phyloP scores from a whole-genome alignment of 2,797 vertebrate species.

The Brachyalestes nurse region DNA sequence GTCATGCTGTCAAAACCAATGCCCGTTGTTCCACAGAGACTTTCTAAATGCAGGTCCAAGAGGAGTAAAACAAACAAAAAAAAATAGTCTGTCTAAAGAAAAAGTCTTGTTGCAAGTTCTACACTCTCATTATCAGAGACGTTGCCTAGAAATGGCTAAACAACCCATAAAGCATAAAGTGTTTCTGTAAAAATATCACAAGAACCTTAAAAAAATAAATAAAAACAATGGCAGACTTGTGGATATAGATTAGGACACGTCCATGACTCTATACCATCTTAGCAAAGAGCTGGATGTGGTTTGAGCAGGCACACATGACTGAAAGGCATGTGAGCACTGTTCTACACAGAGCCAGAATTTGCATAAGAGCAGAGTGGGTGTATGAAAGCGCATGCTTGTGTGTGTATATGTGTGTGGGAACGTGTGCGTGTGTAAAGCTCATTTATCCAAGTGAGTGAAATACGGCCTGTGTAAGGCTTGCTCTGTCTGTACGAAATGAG shows the following conservation, averaged over 20 bases:
- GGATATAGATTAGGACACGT: too few relatives aligned
- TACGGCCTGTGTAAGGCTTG: constrained; percentile 65
- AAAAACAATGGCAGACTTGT: too few relatives aligned
- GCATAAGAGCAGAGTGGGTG: constrained; percentile 37
- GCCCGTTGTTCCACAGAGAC: constrained; percentile 34
- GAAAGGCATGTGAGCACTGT: constrained; percentile 61
- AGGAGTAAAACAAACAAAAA: background rate
- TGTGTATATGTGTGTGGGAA: constrained; percentile 62
- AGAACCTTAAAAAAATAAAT: too few relatives aligned
- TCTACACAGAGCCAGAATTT: constrained; percentile 64
- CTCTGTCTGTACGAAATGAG: constrained; percentile 65
- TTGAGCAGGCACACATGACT: background rate
- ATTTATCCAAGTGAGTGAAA: constrained; percentile 42
- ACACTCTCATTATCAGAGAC: background rate
- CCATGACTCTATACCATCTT: too few relatives aligned
- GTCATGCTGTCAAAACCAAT: background rate
- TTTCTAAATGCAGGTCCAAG: constrained; percentile 42
- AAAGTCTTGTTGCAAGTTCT: background rate
- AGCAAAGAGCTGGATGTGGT: too few relatives aligned
- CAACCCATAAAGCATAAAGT: background rate
- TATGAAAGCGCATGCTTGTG: constrained; percentile 15
- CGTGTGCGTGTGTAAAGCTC: constrained; percentile 23
- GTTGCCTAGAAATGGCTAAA: background rate
- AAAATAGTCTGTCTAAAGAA: background rate
- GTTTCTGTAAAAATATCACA: too few relatives aligned